Conservation (phyloP, 2,113 vertebrate genomes). For the Halcyon malimbica region DNA sequence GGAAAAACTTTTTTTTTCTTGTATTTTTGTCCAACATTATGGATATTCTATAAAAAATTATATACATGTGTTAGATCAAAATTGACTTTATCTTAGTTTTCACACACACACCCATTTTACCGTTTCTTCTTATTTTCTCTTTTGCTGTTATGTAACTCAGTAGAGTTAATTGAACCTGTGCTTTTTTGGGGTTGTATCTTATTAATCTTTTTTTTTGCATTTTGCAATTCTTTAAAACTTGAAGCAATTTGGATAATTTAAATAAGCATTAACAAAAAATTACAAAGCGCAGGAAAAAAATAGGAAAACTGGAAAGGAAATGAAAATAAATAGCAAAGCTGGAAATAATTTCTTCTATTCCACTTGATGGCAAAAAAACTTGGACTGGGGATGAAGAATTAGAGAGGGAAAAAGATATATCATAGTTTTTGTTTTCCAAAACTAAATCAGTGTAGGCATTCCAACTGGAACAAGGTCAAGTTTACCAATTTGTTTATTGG, state of each 20-base stretch:
- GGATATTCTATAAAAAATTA: not conserved
- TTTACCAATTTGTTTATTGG: not conserved
- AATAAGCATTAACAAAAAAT: not conserved
- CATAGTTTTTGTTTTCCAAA: not conserved
- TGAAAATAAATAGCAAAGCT: not conserved
- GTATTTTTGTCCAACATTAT: not conserved
- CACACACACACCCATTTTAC: not conserved
- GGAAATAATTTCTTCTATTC: constrained; percentile 26
- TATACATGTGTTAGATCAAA: not conserved
- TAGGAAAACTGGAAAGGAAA: constrained; percentile 19
- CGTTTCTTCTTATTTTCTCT: not conserved
- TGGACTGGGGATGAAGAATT: not conserved
- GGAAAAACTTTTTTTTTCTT: not conserved
- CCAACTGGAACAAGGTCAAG: not conserved
- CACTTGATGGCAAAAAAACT: not conserved
- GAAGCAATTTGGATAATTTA: not conserved
- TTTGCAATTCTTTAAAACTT: not conserved
- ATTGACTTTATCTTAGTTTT: not conserved
- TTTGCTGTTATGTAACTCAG: not conserved
- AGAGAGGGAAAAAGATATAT: not conserved
- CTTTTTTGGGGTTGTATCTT: not conserved
- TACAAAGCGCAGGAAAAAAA: not conserved
- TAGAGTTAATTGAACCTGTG: not conserved
- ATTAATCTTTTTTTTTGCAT: not conserved
- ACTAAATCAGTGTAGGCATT: not conserved